Evolutionary conservation across 2,797 vertebrate species (phyloP), one percentile per base, ranked within the genome.

Genomic region (Helicolenus hilgendorfi): DNA sequence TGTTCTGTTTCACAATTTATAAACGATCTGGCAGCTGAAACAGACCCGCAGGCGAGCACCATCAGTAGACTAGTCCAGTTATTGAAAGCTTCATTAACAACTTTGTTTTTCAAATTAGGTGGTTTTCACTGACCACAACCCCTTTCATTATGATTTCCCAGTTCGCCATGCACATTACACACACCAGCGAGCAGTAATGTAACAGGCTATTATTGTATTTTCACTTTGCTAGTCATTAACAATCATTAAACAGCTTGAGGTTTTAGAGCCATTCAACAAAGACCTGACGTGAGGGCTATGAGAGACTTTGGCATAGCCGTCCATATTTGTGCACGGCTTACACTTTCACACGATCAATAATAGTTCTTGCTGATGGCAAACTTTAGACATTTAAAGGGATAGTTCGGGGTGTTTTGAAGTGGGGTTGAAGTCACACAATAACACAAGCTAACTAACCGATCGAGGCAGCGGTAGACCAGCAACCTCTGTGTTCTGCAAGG

Each of bases 241-340:
- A 53, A 55, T 88, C 55, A 88, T 88, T 90, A 85, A 88, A 88
- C 81, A 86, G 72, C 58, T 90, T 84, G 71, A 60, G 38, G 68
- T 84, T 92, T 83, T 75, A 63, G 55, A 86, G 75, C 38, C 60
- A 58, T 72, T 86, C 74, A 82, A 77, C 8, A 24, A 69, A 56
- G 74, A 22, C 29, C 72, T n/a, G 24, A 65, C 10, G 4, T 29
- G 27, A 27, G 11, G 8, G 64, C 33, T 45, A 1, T 13, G 29
- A 84, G 70, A 62, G 33, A 72, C 62, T 68, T 77, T 55, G 70
- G 70, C 18, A 38, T 14, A 69, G 29, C 11, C 41, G 14, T 33
- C 11, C 22, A 31, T 74, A 24, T 67, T 67, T 79, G 73, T 77
- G n/a, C 35, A 53, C 2, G 0, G 14, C 27, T 72, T 78, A 15